Conservation (phyloP, 2,888 invertebrate species). For the Drosophila greeni region DNA sequence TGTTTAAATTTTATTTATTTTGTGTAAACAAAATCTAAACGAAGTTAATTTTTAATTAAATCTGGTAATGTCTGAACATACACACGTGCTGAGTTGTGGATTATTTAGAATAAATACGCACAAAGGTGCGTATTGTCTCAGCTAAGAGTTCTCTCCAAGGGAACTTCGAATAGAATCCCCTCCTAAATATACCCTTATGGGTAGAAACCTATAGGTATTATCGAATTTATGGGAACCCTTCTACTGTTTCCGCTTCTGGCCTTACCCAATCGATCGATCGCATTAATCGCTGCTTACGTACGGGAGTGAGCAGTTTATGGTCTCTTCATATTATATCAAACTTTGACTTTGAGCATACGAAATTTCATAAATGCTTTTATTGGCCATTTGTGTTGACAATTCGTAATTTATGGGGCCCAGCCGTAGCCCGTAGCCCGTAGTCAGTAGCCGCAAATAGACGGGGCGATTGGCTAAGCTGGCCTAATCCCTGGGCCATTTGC, state of each 20-base stretch:
- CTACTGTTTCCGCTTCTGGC: conserved; percentile 41
- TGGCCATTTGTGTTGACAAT: conserved; percentile 54
- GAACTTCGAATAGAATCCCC: too few species aligned
- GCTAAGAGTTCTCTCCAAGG: not conserved
- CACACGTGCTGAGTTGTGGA: too few species aligned
- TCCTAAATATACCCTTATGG: not conserved
- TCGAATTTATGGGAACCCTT: conserved; percentile 15
- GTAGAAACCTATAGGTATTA: not conserved
- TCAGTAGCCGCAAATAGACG: conserved; percentile 13
- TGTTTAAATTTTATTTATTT: not conserved
- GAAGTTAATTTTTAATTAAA: too few species aligned
- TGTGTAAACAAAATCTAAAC: too few species aligned
- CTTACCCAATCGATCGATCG: conserved; percentile 15
- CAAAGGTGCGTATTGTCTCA: too few species aligned
- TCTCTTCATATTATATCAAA: conserved; percentile 70
- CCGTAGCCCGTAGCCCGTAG: conserved; percentile 38
- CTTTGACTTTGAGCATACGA: conserved; percentile 60
- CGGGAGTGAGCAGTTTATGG: conserved; percentile 58
- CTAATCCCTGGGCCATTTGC: conserved; percentile 50
- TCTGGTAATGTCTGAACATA: too few species aligned
- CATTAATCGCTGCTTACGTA: conserved; percentile 46
- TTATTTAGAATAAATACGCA: not conserved
- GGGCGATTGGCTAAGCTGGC: conserved; percentile 47
- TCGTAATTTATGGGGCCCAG: conserved; percentile 58
- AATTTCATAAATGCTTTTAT: conserved; percentile 57